These are phyloP conservation scores for Folsomia candida DNA, from an alignment of 2,888 invertebrate genomes.

Conservation along the genomic window DNA sequence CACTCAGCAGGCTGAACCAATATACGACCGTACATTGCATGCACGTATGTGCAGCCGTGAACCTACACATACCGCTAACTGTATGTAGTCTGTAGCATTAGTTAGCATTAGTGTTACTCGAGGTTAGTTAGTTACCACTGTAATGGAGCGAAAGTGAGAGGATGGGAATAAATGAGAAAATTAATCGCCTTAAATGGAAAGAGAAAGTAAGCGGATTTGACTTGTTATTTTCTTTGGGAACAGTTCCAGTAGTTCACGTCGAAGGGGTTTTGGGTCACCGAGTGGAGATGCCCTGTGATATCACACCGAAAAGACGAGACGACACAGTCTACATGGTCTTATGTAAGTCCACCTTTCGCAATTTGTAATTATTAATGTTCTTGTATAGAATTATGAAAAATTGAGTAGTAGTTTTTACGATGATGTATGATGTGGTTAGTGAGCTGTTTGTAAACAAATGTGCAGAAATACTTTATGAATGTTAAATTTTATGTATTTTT, in stretches of 20 bases:
- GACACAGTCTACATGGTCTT: slow-evolving; percentile 84
- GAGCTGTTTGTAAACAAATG: too few relatives aligned
- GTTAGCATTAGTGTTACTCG: slow-evolving; percentile 1
- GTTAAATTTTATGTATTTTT: too few relatives aligned
- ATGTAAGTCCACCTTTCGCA: too few relatives aligned
- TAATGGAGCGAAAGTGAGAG: neutral
- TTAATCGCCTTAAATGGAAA: slow-evolving; percentile 31
- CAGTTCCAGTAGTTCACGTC: slow-evolving; percentile 78
- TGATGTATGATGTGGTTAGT: too few relatives aligned
- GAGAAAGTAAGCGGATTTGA: slow-evolving; percentile 29
- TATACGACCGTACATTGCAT: neutral
- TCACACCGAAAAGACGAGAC: slow-evolving; percentile 71
- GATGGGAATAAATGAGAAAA: slow-evolving; percentile 22
- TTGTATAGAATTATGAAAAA: neutral
- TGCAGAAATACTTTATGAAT: neutral
- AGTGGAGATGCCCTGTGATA: slow-evolving; percentile 81
- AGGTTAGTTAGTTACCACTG: slow-evolving; percentile 4
- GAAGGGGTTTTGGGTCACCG: slow-evolving; percentile 78
- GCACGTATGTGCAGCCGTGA: too few relatives aligned
- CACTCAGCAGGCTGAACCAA: neutral
- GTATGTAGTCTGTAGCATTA: neutral
- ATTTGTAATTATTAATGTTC: too few relatives aligned
- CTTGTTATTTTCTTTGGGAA: slow-evolving; percentile 52
- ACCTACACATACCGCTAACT: too few relatives aligned
- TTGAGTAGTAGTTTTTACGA: neutral